Percentiles rank a stretch among this genome's conserved stretches.
Conservation (phyloP, 2,888 invertebrate species). For the Ceramica pisi region DNA sequence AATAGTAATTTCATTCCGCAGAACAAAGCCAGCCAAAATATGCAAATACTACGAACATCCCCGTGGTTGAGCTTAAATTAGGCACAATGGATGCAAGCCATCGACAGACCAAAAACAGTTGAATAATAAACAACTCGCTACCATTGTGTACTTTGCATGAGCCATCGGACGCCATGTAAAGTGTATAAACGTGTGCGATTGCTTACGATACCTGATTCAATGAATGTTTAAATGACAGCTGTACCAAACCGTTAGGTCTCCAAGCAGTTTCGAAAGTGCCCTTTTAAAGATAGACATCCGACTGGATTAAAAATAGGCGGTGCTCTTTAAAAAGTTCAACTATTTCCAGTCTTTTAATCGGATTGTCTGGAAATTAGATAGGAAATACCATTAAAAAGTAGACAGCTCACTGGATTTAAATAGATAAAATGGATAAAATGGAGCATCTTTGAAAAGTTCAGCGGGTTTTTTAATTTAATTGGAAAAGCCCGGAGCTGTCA, state of each 20-base stretch:
- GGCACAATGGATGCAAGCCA: not conserved
- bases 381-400: not conserved
- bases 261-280: too few species aligned
- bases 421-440: too few species aligned
- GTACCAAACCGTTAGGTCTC: not conserved
- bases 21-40: not conserved
- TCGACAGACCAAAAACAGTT: not conserved
- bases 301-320: not conserved
- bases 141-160: not conserved
- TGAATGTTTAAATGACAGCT: not conserved
- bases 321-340: not conserved
- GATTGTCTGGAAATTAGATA: not conserved
- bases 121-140: slow-evolving; percentile 3
- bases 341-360: not conserved
- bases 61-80: not conserved
- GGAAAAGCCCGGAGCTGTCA: not conserved
- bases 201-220: not conserved
- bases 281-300: too few species aligned
- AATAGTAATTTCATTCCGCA: not conserved
- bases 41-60: not conserved
- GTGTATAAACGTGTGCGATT: not conserved
- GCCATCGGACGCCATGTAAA: not conserved
- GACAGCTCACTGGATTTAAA: not conserved
- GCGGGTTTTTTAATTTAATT: not conserved
- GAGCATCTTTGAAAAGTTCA: not conserved